These are phyloP conservation scores for Stenurella melanura DNA, from an alignment of 2,888 invertebrate genomes.

Conservation along the genomic window DNA sequence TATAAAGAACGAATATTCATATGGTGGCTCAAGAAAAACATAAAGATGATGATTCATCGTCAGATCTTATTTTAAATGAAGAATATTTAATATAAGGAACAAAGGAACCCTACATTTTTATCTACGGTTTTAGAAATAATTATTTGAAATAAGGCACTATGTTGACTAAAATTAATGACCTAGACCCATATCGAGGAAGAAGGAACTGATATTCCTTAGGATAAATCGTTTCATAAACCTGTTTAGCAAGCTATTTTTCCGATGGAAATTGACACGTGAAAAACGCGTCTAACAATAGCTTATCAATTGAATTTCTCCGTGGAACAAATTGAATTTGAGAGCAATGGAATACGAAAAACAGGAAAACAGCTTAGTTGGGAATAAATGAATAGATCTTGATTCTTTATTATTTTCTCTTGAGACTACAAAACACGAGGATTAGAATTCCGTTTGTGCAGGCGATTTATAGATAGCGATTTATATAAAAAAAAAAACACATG, in stretches of 20 bases:
- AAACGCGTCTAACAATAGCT: constrained; percentile 30
- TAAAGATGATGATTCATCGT: too few relatives aligned
- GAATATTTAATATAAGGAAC: too few relatives aligned
- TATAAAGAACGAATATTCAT: too few relatives aligned
- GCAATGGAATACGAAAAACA: constrained; percentile 37
- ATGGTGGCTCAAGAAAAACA: too few relatives aligned
- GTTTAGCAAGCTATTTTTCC: constrained; percentile 29
- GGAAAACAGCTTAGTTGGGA: constrained; percentile 31
- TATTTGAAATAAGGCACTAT: neutral
- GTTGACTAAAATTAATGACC: neutral
- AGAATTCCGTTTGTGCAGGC: constrained; percentile 29
- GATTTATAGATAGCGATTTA: constrained; percentile 29
- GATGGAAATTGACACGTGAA: constrained; percentile 34
- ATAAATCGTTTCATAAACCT: constrained; percentile 24
- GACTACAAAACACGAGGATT: constrained; percentile 18
- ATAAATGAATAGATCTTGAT: constrained; percentile 36
- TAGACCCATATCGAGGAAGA: neutral
- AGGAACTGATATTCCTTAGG: constrained; percentile 9
- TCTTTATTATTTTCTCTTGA: constrained; percentile 27
- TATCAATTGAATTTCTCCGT: constrained; percentile 34
- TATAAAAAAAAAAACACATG: constrained; percentile 21
- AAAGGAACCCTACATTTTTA: neutral
- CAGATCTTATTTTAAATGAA: too few relatives aligned
- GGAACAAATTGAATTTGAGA: constrained; percentile 30
- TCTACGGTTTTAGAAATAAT: neutral